Base-by-base conservation (phyloP, 2,888 invertebrate genomes). In the Dendrolimus pini region DNA sequence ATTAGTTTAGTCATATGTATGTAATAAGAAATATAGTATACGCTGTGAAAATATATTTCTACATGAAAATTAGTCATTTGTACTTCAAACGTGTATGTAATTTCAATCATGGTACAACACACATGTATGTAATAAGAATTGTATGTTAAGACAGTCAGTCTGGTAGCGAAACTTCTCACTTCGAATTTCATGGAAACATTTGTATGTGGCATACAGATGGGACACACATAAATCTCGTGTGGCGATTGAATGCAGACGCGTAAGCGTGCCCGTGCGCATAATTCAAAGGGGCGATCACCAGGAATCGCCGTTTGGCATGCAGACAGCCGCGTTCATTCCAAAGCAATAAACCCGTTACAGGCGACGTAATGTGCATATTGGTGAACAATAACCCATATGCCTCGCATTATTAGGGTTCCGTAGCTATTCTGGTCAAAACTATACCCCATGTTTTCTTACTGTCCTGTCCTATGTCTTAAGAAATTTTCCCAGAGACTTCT, bases 201-300 rank as follows among this genome's bases (percentile, higher is more conserved):
- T 77, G 80, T 79, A 83, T 80, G 82, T 81, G 74, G 68, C 68
- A 64, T 72, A 71, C 75, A 67, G 71, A 74, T 76, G 71, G 77
- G 75, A 75, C 80, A 73, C 71, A 82, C 81, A 86, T 85, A 85
- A 88, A 85, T 88, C 82, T 83, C 69, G 71, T 62, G 70, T 75
- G 77, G 77, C 80, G 81, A 87, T 84, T 84, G 83, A 88, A 85
- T 78, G 73, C 85, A 84, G 83, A 84, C 82, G 81, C 74, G 78
- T 80, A 80, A 82, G 83, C 80, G 83, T 85, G 85, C 83, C 74
- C 78, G 72, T 76, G 82, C 86, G 87, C 88, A 89, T 89, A 89
- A 86, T 87, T 88, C 85, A 86, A 85, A 82, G 81, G 83, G 83
- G 82, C 88, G 85, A 86, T 85, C 85, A 87, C 87, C 86, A 86